Base-by-base conservation (phyloP, 2,888 invertebrate species). In the Lydus trimaculatus region DNA sequence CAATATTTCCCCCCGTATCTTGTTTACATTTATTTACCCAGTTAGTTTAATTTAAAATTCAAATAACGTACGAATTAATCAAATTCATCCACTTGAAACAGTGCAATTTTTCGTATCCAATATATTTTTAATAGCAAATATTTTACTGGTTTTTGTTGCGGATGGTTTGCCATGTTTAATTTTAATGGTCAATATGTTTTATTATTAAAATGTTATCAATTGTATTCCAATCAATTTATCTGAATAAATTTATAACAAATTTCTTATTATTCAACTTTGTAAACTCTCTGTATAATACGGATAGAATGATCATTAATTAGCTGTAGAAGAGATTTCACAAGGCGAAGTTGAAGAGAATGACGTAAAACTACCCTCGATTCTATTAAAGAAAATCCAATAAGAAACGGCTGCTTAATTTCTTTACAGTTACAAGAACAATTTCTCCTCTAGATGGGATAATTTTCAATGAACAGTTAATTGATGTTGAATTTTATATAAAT, bases 401-500 rank as follows among this genome's bases (percentile, higher is more conserved):
- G 25, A 56, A 56, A 56, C 28, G 28, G 56, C 25, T 56, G 28
- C 7, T 56, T 56, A 56, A 56, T 56, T 56, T 15, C 56, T 56
- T 56, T 23, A 56, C 56, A 56, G 25, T 56, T 56, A 25, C 25
- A 56, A 23, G 56, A 56, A 56, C 23, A 9, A 13, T 25, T 56
- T 8, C 23, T 23, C 17, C n/a, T 28, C 56, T 28, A 13, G 25
- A 56, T 28, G 6, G 28, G 25, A n/a, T 28, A 28, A 28, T 56
- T 56, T 56, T 56, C 56, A 56, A 56, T 56, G 25, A 56, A 56
- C 28, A 56, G 28, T n/a, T 56, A 28, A 56, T 56, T 56, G 56
- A 28, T 28, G 56, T 60, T 60, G 33, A 60, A 39, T 31, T 60
- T 33, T 23, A 61, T 62, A 59, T 36, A 65, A 63, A 66, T 56